Evolutionary conservation across 2,888 invertebrate species (phyloP).

Genomic region (Fragum fragum): DNA sequence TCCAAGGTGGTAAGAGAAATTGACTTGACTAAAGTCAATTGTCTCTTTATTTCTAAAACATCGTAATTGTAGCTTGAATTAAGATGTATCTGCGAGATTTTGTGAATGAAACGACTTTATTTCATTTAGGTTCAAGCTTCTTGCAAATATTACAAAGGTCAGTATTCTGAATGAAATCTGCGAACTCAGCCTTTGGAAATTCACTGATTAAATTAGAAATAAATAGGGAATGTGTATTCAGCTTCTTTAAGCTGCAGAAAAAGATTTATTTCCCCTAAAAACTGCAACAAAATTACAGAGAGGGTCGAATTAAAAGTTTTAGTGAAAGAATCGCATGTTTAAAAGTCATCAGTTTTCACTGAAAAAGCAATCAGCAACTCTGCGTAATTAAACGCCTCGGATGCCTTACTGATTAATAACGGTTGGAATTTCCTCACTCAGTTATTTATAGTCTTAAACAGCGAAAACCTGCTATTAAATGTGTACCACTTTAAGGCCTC

Average conservation of each 20-base stretch:
- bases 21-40: too few species aligned
- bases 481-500: neutral
- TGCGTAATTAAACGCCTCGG: conserved; percentile 12
- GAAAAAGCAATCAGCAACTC: conserved; percentile 22
- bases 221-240: neutral
- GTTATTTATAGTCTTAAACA: neutral
- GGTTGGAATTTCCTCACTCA: neutral
- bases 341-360: conserved; percentile 22
- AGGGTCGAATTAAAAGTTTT: neutral
- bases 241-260: neutral
- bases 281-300: neutral
- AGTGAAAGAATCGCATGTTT: conserved; percentile 18
- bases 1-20: too few species aligned
- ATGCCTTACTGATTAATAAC: conserved; percentile 6
- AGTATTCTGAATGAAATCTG: too few species aligned
- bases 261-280: neutral
- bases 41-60: too few species aligned
- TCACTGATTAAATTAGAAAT: too few species aligned
- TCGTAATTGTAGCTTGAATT: too few species aligned
- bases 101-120: too few species aligned
- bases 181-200: too few species aligned
- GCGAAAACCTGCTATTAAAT: neutral
- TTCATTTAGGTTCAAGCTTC: too few species aligned
- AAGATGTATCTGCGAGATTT: too few species aligned
- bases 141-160: too few species aligned